phyloP scores from a whole-genome alignment of 2,888 invertebrate species.

The Ceramica pisi region DNA sequence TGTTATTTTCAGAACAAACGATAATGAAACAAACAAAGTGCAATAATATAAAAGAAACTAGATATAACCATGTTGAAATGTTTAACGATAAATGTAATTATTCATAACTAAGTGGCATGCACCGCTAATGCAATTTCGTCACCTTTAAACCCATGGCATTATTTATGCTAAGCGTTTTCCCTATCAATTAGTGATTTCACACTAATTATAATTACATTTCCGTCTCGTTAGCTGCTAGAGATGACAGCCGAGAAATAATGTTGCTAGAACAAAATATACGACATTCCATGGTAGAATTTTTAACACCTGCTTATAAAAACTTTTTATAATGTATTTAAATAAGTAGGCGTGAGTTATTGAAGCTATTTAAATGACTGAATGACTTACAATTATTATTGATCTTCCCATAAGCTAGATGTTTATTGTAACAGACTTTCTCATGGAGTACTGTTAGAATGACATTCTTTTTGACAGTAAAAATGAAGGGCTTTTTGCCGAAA shows the following conservation, averaged over 20 bases:
- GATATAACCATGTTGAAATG: neutral
- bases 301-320: constrained; percentile 39
- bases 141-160: constrained; percentile 27
- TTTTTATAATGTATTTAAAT: constrained; percentile 48
- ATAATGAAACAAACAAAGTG: too few relatives aligned
- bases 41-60: too few relatives aligned
- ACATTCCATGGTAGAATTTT: constrained; percentile 20
- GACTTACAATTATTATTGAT: constrained; percentile 44
- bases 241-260: constrained; percentile 42
- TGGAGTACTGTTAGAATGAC: constrained; percentile 4
- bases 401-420: constrained; percentile 13
- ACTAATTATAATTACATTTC: constrained; percentile 26
- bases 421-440: constrained; percentile 22
- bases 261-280: constrained; percentile 25
- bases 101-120: constrained; percentile 5
- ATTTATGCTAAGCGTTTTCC: constrained; percentile 18
- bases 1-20: too few relatives aligned
- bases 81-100: neutral
- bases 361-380: constrained; percentile 38
- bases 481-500: constrained; percentile 24
- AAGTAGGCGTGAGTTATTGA: constrained; percentile 43
- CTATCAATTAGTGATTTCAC: constrained; percentile 26
- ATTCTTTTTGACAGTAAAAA: constrained; percentile 26
- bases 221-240: constrained; percentile 28
- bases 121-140: constrained; percentile 15